These are phyloP conservation scores for Antennarius maculatus DNA, from an alignment of 2,797 vertebrate species.

Conservation along the genomic window DNA sequence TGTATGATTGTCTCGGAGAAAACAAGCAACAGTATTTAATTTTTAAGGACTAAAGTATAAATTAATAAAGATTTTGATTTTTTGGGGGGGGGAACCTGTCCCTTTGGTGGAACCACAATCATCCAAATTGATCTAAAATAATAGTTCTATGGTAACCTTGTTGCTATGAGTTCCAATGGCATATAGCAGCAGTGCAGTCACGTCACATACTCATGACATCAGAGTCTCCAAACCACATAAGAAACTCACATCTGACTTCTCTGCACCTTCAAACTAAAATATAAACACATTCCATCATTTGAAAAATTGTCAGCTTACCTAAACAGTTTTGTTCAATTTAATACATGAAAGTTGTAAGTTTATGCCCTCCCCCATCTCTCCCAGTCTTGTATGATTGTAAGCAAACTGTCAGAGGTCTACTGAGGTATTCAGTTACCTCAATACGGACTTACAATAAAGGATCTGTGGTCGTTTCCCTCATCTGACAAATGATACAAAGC, in stretches of 20 bases:
- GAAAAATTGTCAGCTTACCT: constrained; percentile 65
- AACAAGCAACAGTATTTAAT: too few species aligned
- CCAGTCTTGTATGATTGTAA: constrained; percentile 67
- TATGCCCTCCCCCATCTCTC: constrained; percentile 65
- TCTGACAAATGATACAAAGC: constrained; percentile 77
- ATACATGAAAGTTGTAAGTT: constrained; percentile 82
- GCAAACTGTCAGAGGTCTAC: constrained; percentile 68
- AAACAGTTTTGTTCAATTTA: constrained; percentile 78
- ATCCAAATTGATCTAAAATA: constrained; percentile 19
- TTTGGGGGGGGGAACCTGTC: neutral
- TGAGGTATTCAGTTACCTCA: constrained; percentile 64
- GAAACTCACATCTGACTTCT: constrained; percentile 30
- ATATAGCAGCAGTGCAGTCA: constrained; percentile 30
- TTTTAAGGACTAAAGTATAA: too few species aligned
- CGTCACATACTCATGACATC: constrained; percentile 48
- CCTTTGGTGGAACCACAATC: constrained; percentile 2
- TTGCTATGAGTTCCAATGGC: constrained; percentile 10
- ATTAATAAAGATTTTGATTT: too few species aligned
- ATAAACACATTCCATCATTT: constrained; percentile 77
- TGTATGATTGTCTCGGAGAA: too few species aligned
- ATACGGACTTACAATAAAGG: constrained; percentile 64
- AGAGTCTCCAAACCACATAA: constrained; percentile 29
- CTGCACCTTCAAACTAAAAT: constrained; percentile 44
- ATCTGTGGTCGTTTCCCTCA: constrained; percentile 72
- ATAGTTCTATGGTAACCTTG: constrained; percentile 30